Evolutionary conservation across 2,888 invertebrate species (phyloP), one percentile per base, ranked within the genome.

Genomic region (Leucophenga montana): DNA sequence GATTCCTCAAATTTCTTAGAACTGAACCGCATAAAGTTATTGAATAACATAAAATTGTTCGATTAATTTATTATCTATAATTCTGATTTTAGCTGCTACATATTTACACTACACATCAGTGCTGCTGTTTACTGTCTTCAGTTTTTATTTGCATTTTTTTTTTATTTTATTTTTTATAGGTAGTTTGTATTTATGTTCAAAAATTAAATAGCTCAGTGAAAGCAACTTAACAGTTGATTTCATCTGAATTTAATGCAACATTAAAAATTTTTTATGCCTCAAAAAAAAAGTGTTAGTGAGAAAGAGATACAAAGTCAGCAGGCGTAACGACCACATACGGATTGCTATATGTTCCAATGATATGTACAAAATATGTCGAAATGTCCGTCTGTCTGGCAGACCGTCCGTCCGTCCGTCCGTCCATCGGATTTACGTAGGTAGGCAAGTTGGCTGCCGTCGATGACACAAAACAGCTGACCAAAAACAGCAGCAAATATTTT

Each of bases 201-300:
- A 77, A 81, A 82, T 82, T 82, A 82, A 82, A 82, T 82, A 82
- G 81, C 81, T 82, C 78, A 82, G 73, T 82, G 81, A 82, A 82
- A 82, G 78, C 81, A 79, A 76, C 83, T 81, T 76, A 79, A 76
- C 81, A 82, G 81, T 81, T 79, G 81, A 82, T 82, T 82, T 82
- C 83, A 82, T 78, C 72, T 82, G 81, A 79, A 79, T 82, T 82
- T 82, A 79, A 82, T 82, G 81, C 81, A 81, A 82, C 83, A 82
- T 82, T 82, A 82, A 79, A 77, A 66, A 44, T 78, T 79, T 79
- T 71, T 73, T 70, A 77, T 82, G 73, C 79, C 77, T 31, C 70
- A 68, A 66, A 61, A 39, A 33, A 56, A 65, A 71, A 46, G 39
- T 44, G 39, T 31, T 53, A 31, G 71, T 68, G 71, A 67, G 59